These are phyloP conservation scores for Dicyrtomina minuta DNA, from an alignment of 2,888 invertebrate species.

Conservation along the genomic window DNA sequence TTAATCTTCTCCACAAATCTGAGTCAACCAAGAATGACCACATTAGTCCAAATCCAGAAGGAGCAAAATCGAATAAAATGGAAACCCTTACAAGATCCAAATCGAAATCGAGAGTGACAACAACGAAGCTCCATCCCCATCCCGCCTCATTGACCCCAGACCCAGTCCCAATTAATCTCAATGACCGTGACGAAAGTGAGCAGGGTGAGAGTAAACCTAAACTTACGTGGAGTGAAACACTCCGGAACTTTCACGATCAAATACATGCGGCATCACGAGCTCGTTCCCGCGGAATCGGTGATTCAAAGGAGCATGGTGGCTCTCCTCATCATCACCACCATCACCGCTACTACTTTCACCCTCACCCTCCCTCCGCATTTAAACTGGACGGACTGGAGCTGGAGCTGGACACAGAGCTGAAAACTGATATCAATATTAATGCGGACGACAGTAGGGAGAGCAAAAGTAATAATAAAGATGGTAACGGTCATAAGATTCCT, in stretches of 20 bases:
- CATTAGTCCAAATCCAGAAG: not conserved
- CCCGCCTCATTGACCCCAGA: not conserved
- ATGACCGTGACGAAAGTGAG: not conserved
- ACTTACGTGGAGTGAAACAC: conserved; percentile 16
- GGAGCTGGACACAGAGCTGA: not conserved
- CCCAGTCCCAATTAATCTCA: no score
- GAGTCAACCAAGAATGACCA: not conserved
- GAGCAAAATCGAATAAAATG: no score
- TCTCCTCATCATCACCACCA: conserved; percentile 36
- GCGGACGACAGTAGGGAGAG: no score
- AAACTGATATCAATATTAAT: no score
- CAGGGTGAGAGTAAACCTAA: conserved; percentile 11
- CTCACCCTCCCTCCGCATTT: not conserved
- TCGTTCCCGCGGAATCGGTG: no score
- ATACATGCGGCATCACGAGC: conserved; percentile 11
- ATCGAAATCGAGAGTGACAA: not conserved
- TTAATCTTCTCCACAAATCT: no score
- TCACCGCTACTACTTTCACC: conserved; percentile 24
- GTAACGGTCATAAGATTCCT: no score
- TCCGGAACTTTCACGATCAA: conserved; percentile 17
- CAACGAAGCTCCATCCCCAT: conserved; percentile 1
- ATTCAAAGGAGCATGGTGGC: no score
- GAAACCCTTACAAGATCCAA: not conserved
- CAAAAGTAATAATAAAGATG: no score
- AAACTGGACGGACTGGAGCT: not conserved